These are phyloP conservation scores for Troglohyphantes excavatus DNA, from an alignment of 2,888 invertebrate genomes.

Conservation along the genomic window DNA sequence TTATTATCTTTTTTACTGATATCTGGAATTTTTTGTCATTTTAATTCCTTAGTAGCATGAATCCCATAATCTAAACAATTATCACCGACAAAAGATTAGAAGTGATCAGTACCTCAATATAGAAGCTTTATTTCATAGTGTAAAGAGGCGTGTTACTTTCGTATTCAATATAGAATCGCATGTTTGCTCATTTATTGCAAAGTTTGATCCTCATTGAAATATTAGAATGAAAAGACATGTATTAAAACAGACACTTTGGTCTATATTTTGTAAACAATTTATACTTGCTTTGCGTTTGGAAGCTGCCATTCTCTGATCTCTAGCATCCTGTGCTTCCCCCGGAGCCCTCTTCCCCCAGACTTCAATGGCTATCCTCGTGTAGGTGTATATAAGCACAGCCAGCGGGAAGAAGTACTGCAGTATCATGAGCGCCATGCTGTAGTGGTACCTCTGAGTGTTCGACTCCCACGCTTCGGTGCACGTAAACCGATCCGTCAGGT, in stretches of 20 bases:
- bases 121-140: no score
- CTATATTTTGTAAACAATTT: not conserved
- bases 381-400: conserved; percentile 91
- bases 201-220: no score
- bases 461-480: conserved; percentile 85
- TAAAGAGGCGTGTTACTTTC: no score
- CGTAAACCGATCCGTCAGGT: conserved; percentile 83
- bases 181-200: no score
- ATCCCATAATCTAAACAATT: no score
- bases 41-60: no score
- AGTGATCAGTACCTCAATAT: no score
- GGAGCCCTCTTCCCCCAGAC: conserved; percentile 94
- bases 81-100: no score
- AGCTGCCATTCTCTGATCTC: conserved; percentile 91
- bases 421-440: conserved; percentile 89
- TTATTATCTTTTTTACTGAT: no score
- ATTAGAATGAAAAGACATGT: not conserved
- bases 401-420: conserved; percentile 93
- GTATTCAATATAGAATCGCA: no score
- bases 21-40: no score
- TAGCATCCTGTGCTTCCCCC: conserved; percentile 91
- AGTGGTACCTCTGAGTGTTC: conserved; percentile 84
- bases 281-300: conserved; percentile 92
- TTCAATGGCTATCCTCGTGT: conserved; percentile 91
- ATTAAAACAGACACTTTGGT: no score